Evolutionary conservation across 2,888 invertebrate species (phyloP), one percentile per base, ranked within the genome.

Genomic region (Penaeus monodon): DNA sequence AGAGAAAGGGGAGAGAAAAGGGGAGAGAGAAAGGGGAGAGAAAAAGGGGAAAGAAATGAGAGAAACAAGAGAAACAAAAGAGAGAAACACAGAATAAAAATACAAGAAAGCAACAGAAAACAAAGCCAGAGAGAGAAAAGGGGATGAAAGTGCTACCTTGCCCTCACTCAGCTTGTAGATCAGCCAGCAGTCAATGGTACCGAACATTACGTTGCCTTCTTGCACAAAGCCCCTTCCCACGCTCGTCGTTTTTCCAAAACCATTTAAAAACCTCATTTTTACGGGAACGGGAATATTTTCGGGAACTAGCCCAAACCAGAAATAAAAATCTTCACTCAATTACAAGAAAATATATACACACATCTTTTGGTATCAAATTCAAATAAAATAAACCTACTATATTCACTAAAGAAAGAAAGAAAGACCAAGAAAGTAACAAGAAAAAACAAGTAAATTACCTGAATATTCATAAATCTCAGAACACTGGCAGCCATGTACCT

Each of bases 101-200:
- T 44, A 44, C 10, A 10, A 44, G 44, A 38, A 38, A 38, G 6
- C 38, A 38, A 38, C 38, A 38, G 38, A 38, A 38, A 38, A 2
- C 38, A 38, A 38, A 38, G 38, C 38, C 2, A 38, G 6, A 44
- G 44, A 7, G 0, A 44, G 44, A 10, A 44, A 44, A 44, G 44
- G 10, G 44, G 6, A 76, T n/a, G 14, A 2, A 79, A 20, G 29
- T 7, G 12, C 57, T 22, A 89, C 89, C 88, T 89, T 89, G 14
- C 92, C 92, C 14, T 91, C 92, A 22, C 93, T 93, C 76, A 94
- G 91, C 90, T 93, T 93, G 92, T 93, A 93, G 84, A 94, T 90
- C 80, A 99, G 93, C 98, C 98, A 99, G 0, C 98, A 97, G 92
- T 99, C 99, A 84, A 99, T 93, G 1, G 97, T 96, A 12, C 98